A percentile compares a stretch with the other conserved stretches of the same genome.
phyloP scores from a whole-genome alignment of 2,888 invertebrate species.

The Automeris io region DNA sequence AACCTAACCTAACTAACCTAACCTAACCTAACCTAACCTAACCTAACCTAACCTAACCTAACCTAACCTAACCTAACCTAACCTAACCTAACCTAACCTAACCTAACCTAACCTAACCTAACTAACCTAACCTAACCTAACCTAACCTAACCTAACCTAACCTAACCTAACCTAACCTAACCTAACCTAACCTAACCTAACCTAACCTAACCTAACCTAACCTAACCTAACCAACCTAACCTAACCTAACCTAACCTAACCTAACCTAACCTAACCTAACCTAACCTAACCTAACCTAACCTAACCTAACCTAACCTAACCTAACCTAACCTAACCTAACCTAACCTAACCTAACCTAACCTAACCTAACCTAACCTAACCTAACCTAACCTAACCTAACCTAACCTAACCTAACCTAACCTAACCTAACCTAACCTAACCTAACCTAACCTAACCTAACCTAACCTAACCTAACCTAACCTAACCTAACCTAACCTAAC shows the following conservation, averaged over 20 bases:
- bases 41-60: constrained; percentile 23
- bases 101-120: constrained; percentile 22
- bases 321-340: constrained; percentile 16
- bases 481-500: constrained; percentile 5
- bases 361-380: constrained; percentile 18
- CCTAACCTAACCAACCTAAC: too few species aligned
- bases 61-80: constrained; percentile 23
- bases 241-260: constrained; percentile 16
- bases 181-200: constrained; percentile 17
- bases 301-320: constrained; percentile 17
- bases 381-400: constrained; percentile 17
- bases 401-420: constrained; percentile 16
- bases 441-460: constrained; percentile 5
- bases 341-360: constrained; percentile 12
- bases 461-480: constrained; percentile 5
- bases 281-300: constrained; percentile 17
- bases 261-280: constrained; percentile 20
- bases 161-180: constrained; percentile 19
- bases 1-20: constrained; percentile 10
- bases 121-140: constrained; percentile 21
- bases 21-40: constrained; percentile 24
- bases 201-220: too few species aligned
- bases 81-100: constrained; percentile 24
- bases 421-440: constrained; percentile 17
- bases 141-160: constrained; percentile 21